Base-by-base conservation (phyloP, 1,140 invertebrate genomes). In the Bradynema listronoti region DNA sequence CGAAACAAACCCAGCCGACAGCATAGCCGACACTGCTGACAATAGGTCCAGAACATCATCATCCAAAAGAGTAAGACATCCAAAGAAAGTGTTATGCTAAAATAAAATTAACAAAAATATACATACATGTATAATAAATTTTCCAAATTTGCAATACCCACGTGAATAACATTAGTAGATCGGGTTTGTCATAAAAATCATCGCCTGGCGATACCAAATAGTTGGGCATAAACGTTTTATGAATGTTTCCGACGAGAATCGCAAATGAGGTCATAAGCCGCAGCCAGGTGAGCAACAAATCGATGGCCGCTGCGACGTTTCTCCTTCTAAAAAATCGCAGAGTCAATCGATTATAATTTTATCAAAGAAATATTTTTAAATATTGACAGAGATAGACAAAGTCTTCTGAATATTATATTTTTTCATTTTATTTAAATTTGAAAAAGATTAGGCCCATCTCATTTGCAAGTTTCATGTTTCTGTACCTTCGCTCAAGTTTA, bases 151-250 rank as follows among this genome's bases (percentile, higher is more conserved):
- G 16, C 43, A 27, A 19, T 42, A 30, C 68, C 7, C 41, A 65
- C 57, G 70, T 73, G 39, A 68, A 68, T 9, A 72, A n/a, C 68
- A 68, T 68, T 1, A 68, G 9, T 22, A 68, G 22, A 25, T 68
- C 66, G n/a, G 66, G 66, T 55, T 68, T 71, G 22, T 65, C 64
- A 43, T 69, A 61, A 27, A 72, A 19, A 30, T 65, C 25, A 19
- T 69, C 5, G 11, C 46, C 33, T 22, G 66, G 56, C 47, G 36
- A 16, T 24, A 51, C 25, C 11, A 60, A 60, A 41, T 66, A 66
- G n/a, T 32, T 16, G 24, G 66, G 69, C n/a, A 68, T 24, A 41
- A 68, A 71, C 22, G 42, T 69, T 51, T 72, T 72, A 51, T 73
- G 66, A 9, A 73, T 29, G 41, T 68, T 71, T 11, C 66, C 66